A percentile compares a stretch with the other conserved stretches of the same genome.
Evolutionary conservation across 2,113 vertebrate species (phyloP).

Genomic region (Donacobius atricapilla): DNA sequence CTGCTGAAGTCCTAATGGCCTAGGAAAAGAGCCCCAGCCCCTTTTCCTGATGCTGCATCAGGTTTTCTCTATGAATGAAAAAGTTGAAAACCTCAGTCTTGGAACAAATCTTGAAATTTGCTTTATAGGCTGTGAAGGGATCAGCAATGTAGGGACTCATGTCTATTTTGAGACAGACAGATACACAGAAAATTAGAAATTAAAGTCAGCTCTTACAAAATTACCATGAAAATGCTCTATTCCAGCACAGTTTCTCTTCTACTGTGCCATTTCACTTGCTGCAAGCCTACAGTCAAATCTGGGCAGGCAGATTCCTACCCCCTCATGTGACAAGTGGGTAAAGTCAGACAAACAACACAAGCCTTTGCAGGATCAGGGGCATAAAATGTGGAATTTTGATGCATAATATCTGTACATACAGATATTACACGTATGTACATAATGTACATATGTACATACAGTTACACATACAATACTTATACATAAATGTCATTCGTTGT

Average conservation of each 20-base stretch:
- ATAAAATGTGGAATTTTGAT: neutral
- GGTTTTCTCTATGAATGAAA: neutral
- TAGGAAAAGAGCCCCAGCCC: neutral
- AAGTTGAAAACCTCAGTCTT: neutral
- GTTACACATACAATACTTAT: neutral
- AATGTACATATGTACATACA: neutral
- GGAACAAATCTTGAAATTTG: neutral
- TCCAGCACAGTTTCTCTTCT: neutral
- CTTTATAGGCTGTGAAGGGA: neutral
- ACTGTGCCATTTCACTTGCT: neutral
- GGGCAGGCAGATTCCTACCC: neutral
- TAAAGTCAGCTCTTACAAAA: neutral
- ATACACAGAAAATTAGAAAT: neutral
- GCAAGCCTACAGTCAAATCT: neutral
- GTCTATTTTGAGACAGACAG: neutral
- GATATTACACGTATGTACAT: no score
- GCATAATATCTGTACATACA: neutral
- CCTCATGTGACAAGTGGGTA: neutral
- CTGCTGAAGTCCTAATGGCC: neutral
- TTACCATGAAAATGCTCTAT: neutral
- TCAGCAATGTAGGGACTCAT: neutral
- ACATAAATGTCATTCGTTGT: neutral
- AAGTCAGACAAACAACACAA: neutral
- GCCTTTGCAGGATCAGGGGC: neutral
- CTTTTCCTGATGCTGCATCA: neutral